These are phyloP conservation scores for Temnothorax curvispinosus DNA, from an alignment of 1,140 invertebrate genomes.

Conservation along the genomic window DNA sequence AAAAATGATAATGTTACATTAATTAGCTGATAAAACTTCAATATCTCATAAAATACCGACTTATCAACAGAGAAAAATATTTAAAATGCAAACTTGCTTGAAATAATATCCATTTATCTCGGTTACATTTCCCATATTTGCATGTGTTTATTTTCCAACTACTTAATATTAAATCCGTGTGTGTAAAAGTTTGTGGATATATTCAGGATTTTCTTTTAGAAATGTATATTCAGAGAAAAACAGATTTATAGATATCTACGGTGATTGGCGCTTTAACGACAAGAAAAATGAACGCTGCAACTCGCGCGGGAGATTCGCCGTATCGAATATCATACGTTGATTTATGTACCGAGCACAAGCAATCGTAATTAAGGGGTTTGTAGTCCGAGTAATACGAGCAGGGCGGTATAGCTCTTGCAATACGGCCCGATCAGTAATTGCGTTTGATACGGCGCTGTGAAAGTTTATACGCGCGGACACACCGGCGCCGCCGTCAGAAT, in stretches of 20 bases:
- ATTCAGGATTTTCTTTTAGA: background rate
- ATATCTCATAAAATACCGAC: background rate
- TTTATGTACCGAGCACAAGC: slow-evolving; percentile 55
- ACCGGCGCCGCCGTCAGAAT: slow-evolving; percentile 27
- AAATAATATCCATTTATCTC: background rate
- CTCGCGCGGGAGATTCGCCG: slow-evolving; percentile 35
- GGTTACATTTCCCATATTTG: background rate
- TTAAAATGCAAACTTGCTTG: background rate
- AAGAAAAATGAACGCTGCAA: slow-evolving; percentile 31
- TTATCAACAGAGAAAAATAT: background rate
- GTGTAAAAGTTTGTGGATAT: background rate
- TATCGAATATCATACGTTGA: slow-evolving; percentile 53
- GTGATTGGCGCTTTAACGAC: slow-evolving; percentile 45
- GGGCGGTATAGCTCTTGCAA: slow-evolving; percentile 43
- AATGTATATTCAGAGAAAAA: background rate
- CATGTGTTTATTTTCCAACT: slow-evolving; percentile 1
- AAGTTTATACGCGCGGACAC: slow-evolving; percentile 53
- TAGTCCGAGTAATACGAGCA: slow-evolving; percentile 56
- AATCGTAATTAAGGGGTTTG: slow-evolving; percentile 66
- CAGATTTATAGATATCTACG: background rate
- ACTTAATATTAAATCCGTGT: background rate
- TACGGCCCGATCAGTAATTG: slow-evolving; percentile 50
- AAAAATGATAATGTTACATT: background rate
- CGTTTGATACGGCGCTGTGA: slow-evolving; percentile 59
- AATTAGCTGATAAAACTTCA: background rate